phyloP scores from a whole-genome alignment of 2,888 invertebrate genomes.

The Biston stratarius region DNA sequence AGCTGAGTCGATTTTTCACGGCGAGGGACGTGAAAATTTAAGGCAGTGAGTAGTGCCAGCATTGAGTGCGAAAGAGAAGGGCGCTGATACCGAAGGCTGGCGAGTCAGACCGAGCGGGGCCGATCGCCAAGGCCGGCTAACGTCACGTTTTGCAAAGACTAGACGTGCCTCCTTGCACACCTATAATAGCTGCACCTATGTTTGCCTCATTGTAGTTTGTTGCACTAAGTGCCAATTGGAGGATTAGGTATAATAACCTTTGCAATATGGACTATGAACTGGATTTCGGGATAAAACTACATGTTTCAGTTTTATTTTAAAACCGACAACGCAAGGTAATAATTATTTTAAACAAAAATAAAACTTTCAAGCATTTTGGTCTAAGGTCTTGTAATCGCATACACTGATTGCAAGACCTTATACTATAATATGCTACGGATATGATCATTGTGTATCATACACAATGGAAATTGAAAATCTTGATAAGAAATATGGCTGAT shows the following conservation, averaged over 20 bases:
- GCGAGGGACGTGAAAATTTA: conserved; percentile 78
- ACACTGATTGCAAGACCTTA: no score
- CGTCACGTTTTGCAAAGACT: conserved; percentile 81
- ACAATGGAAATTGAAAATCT: conserved; percentile 8
- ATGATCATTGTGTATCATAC: no score
- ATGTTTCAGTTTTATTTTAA: no score
- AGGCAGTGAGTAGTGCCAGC: conserved; percentile 69
- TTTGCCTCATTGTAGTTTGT: conserved; percentile 63
- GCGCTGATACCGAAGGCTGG: conserved; percentile 56
- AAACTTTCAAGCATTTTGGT: neutral
- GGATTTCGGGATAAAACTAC: no score
- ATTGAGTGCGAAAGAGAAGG: conserved; percentile 76
- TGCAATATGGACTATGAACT: neutral
- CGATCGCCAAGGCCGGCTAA: conserved; percentile 81
- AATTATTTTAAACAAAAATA: neutral
- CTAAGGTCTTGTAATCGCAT: conserved; percentile 8
- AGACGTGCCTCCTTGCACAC: conserved; percentile 72
- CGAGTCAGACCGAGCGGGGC: conserved; percentile 70
- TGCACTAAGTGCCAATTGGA: conserved; percentile 56
- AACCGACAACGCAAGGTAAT: neutral
- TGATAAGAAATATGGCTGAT: conserved; percentile 19
- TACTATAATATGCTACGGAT: no score
- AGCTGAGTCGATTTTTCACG: conserved; percentile 81
- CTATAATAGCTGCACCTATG: conserved; percentile 11
- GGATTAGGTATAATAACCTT: neutral